These are phyloP conservation scores for Carcinoscorpius rotundicauda DNA, from an alignment of 1,140 invertebrate genomes.

Conservation along the genomic window DNA sequence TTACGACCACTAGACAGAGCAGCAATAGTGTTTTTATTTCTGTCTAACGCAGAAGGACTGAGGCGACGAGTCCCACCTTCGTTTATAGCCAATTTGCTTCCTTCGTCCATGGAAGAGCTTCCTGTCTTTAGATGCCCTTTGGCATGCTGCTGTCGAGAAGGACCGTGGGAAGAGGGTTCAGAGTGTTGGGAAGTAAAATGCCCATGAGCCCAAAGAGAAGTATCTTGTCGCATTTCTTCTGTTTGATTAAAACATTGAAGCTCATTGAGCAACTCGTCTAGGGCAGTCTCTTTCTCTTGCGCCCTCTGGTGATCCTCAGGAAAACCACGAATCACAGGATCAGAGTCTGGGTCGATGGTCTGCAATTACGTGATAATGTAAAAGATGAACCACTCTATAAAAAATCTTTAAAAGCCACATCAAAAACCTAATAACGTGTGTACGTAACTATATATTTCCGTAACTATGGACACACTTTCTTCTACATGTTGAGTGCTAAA, in stretches of 20 bases:
- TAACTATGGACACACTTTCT: too few relatives aligned
- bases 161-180: constrained; percentile 15
- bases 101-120: background rate
- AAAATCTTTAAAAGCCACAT: too few relatives aligned
- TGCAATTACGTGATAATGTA: background rate
- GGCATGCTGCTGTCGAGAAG: constrained; percentile 5
- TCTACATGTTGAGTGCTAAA: too few relatives aligned
- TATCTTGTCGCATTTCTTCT: constrained; percentile 11
- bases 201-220: constrained; percentile 16
- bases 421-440: too few relatives aligned
- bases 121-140: constrained; percentile 7
- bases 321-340: constrained; percentile 24
- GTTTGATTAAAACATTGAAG: constrained; percentile 55
- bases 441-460: too few relatives aligned
- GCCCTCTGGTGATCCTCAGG: constrained; percentile 31
- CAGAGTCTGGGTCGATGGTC: constrained; percentile 15
- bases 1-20: background rate
- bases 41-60: background rate
- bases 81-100: background rate
- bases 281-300: constrained; percentile 66
- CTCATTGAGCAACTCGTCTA: constrained; percentile 88
- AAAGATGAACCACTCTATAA: too few relatives aligned
- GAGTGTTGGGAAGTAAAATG: constrained; percentile 15
- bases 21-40: background rate
- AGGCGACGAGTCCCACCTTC: background rate